Percentiles rank a stretch among this genome's conserved stretches.
Conservation (phyloP, 2,797 vertebrate genomes). For the Gymnoscopelus braueri region DNA sequence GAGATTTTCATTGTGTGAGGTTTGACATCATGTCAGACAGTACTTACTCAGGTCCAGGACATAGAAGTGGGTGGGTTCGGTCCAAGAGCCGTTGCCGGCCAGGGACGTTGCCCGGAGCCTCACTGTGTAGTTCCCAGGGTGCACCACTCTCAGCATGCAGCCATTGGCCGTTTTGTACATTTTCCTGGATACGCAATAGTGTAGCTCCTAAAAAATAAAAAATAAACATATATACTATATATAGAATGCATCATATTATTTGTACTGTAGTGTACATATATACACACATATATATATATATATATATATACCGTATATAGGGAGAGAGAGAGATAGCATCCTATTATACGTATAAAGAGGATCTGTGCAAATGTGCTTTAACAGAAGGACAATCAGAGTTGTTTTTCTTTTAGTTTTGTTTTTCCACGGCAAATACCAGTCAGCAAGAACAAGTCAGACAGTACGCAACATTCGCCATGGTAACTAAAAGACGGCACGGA, state of each 20-base stretch:
- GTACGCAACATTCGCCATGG: constrained; percentile 49
- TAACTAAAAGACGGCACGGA: constrained; percentile 52
- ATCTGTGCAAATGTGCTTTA: not conserved
- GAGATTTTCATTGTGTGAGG: not conserved
- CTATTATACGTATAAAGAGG: too few relatives aligned
- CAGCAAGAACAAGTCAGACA: constrained; percentile 15
- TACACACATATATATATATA: too few relatives aligned
- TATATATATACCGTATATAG: too few relatives aligned
- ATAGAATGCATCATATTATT: too few relatives aligned
- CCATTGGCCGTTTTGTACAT: constrained; percentile 82
- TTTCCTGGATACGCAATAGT: constrained; percentile 90
- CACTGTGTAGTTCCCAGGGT: constrained; percentile 93
- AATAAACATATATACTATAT: not conserved
- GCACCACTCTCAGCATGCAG: constrained; percentile 86
- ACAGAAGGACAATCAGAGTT: constrained; percentile 1
- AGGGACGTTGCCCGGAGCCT: constrained; percentile 92
- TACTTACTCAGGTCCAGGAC: constrained; percentile 88
- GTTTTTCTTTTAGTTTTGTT: constrained; percentile 19
- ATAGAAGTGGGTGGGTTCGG: constrained; percentile 87
- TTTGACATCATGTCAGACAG: not conserved
- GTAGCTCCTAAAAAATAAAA: constrained; percentile 83
- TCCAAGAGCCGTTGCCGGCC: constrained; percentile 97
- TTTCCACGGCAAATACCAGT: constrained; percentile 22
- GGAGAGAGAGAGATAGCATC: too few relatives aligned
- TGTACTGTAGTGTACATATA: too few relatives aligned